Percentiles rank a stretch among this genome's conserved stretches.
These are phyloP conservation scores for Sebastes schlegelii DNA, from an alignment of 2,113 vertebrate genomes.

Conservation along the genomic window DNA sequence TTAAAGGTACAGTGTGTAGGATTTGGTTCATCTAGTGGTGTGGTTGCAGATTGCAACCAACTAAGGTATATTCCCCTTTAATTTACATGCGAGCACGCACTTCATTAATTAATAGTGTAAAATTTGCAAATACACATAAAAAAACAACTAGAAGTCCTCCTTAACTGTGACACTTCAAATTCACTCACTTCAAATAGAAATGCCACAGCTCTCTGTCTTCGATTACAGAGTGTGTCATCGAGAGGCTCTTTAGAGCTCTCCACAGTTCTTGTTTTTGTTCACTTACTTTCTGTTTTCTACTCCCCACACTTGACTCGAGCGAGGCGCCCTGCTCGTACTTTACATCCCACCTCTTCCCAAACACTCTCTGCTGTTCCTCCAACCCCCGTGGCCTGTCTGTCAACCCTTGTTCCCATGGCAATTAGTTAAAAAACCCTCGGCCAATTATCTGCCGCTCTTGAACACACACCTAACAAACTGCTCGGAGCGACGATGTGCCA, in stretches of 20 bases:
- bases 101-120: neutral
- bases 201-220: conserved; percentile 36
- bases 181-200: conserved; percentile 6
- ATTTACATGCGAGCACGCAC: neutral
- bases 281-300: conserved; percentile 41
- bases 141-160: conserved; percentile 11
- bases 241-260: conserved; percentile 20
- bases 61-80: no score
- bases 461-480: conserved; percentile 55
- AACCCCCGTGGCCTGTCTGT: conserved; percentile 61
- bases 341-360: conserved; percentile 35
- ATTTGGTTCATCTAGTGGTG: no score
- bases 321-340: conserved; percentile 24
- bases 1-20: no score
- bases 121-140: conserved; percentile 6
- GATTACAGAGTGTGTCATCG: conserved; percentile 36
- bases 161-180: conserved; percentile 14
- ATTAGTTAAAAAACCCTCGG: conserved; percentile 60
- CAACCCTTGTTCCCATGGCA: conserved; percentile 68
- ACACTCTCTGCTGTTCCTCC: conserved; percentile 38
- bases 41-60: no score
- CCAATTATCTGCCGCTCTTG: conserved; percentile 57
- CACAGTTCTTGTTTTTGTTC: conserved; percentile 43
- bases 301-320: conserved; percentile 25
- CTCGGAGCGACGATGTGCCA: conserved; percentile 26